Base-by-base conservation (phyloP, 92 coral and sea anemone species). In the Bergia puertoricense region DNA sequence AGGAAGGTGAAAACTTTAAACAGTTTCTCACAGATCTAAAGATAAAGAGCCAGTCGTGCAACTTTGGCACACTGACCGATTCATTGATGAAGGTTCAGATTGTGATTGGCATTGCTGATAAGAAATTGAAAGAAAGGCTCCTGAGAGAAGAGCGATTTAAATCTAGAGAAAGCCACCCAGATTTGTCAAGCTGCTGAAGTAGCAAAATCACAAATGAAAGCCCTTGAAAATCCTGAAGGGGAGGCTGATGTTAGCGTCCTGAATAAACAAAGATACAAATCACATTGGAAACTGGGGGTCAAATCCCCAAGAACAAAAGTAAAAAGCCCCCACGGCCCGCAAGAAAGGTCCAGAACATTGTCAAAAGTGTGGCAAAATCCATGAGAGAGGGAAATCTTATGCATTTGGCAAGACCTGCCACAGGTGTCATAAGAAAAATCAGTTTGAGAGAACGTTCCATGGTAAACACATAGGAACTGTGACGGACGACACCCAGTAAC, bases 161-260 rank as follows among this genome's bases (percentile, higher is more conserved):
- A 81, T 20, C 20, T 81, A 81, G 86, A 81, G 36, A 81, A 81
- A 30, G 8, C 86, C 23, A 50, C 43, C 4, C 67, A 80, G 71
- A 81, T 81, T 81, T 81, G 71, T 81, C 86, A 81, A 57, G 74
- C 86, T 0, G 69, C 86, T 43, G 86, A 81, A 81, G 36, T 43
- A 50, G 75, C 86, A 2, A 81, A 81, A 45, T 38, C 74, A 40
- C 86, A 81, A 81, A 81, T 81, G 86, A 81, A 81, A 81, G 50
- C 68, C 42, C 72, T 81, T 5, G 72, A 81, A 59, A 57, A 46
- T 11, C 86, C 30, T 59, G 77, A 71, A 41, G 45, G 40, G 38
- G 86, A 76, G 39, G 80, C 80, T 7, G 39, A 10, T 11, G 50
- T 76, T 15, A 4, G 51, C 5, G 80, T 16, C 5, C 11, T 76